Conservation (phyloP, 2,113 vertebrate species). For the Salvelinus sp. region DNA sequence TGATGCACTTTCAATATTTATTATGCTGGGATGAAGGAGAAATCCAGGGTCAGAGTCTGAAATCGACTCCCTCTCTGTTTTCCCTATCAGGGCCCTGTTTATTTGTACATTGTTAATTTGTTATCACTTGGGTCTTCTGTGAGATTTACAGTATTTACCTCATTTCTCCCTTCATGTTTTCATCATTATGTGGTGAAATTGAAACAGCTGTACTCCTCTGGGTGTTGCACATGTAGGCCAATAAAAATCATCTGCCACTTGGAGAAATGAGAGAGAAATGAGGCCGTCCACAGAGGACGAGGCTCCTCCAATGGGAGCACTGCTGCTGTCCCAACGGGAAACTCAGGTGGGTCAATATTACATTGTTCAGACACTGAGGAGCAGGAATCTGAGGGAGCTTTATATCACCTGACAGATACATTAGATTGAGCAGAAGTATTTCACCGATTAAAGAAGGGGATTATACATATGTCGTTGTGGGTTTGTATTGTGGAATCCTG, state of each 20-base stretch:
- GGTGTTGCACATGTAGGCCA: neutral
- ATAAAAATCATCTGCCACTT: slow-evolving; percentile 5
- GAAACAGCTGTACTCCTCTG: slow-evolving; percentile 5
- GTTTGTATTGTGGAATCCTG: slow-evolving; percentile 10
- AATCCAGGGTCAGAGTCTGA: slow-evolving; percentile 59
- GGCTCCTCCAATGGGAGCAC: neutral
- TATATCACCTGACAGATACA: neutral
- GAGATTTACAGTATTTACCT: neutral
- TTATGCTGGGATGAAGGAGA: slow-evolving; percentile 56
- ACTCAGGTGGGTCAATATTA: neutral
- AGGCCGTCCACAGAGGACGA: neutral
- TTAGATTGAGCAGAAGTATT: neutral
- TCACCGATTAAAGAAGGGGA: too few species aligned
- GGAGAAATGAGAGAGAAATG: neutral
- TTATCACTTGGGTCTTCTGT: neutral
- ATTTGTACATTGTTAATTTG: neutral
- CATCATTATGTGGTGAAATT: neutral
- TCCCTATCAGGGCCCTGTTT: neutral
- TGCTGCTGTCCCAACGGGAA: slow-evolving; percentile 1
- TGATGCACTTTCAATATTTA: slow-evolving; percentile 55
- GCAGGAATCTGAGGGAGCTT: neutral
- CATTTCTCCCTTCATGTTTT: neutral
- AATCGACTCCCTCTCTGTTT: neutral
- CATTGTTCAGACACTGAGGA: neutral
- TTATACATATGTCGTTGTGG: neutral